Percentiles rank a stretch among this genome's conserved stretches.
These are phyloP conservation scores for Lithobates sylvaticus DNA, from an alignment of 2,797 vertebrate genomes.

Conservation along the genomic window DNA sequence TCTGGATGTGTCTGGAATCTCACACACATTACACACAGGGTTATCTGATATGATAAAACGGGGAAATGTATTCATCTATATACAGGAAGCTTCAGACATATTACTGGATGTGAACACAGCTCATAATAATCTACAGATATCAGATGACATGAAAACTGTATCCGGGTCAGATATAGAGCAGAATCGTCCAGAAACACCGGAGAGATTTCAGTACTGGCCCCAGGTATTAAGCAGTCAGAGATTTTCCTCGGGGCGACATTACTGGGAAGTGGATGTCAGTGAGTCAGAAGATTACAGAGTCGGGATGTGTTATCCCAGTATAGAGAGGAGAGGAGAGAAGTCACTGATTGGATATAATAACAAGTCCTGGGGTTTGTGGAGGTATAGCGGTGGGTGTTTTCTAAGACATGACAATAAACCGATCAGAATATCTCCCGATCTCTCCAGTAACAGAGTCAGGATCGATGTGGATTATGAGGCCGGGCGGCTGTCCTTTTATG, in stretches of 20 bases:
- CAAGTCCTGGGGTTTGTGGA: background rate
- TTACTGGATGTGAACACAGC: slow-evolving; percentile 23
- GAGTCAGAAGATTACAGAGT: background rate
- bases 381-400: too few relatives aligned
- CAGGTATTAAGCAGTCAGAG: slow-evolving; percentile 13
- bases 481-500: background rate
- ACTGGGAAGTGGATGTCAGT: slow-evolving; percentile 19
- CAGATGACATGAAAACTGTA: slow-evolving; percentile 1
- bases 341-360: background rate
- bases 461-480: background rate
- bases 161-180: background rate
- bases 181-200: background rate
- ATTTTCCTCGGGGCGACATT: slow-evolving; percentile 19
- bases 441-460: too few relatives aligned
- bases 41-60: too few relatives aligned
- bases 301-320: slow-evolving; percentile 2
- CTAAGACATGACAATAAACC: too few relatives aligned
- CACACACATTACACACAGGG: too few relatives aligned
- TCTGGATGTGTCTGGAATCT: too few relatives aligned
- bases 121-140: background rate
- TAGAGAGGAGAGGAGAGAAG: background rate
- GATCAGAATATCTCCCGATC: too few relatives aligned
- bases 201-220: background rate
- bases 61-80: background rate
- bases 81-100: background rate